phyloP scores from a whole-genome alignment of 2,797 vertebrate genomes.

The Microctenopoma steveboyesi region DNA sequence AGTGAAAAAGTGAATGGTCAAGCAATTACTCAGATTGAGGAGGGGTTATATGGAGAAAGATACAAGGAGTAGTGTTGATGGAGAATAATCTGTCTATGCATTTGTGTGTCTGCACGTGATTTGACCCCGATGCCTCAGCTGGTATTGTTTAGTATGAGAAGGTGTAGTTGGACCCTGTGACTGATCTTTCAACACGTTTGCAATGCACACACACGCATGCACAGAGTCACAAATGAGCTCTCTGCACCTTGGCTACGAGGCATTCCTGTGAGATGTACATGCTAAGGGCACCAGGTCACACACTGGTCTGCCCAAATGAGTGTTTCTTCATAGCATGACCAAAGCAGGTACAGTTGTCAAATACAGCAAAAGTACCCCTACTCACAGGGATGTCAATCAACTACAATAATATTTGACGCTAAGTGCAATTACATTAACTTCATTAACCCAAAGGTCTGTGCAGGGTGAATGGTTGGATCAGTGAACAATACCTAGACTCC shows the following conservation, averaged over 20 bases:
- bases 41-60: too few species aligned
- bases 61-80: not conserved
- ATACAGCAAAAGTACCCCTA: not conserved
- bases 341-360: not conserved
- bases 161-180: slow-evolving; percentile 49
- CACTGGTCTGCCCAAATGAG: slow-evolving; percentile 9
- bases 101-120: not conserved
- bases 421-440: too few species aligned
- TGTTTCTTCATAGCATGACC: not conserved
- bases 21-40: not conserved
- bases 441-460: too few species aligned
- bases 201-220: slow-evolving; percentile 30
- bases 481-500: too few species aligned
- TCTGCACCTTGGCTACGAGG: slow-evolving; percentile 53
- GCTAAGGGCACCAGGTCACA: slow-evolving; percentile 43
- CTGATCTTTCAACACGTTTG: slow-evolving; percentile 69
- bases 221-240: slow-evolving; percentile 50
- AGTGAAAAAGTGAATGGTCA: slow-evolving; percentile 3
- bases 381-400: too few species aligned
- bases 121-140: slow-evolving; percentile 50
- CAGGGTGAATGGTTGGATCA: too few species aligned
- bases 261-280: slow-evolving; percentile 54
- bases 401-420: too few species aligned
- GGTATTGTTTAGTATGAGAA: slow-evolving; percentile 59
- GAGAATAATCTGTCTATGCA: too few species aligned